These are phyloP conservation scores for Phaetusa simplex DNA, from an alignment of 2,113 vertebrate species.

Conservation along the genomic window DNA sequence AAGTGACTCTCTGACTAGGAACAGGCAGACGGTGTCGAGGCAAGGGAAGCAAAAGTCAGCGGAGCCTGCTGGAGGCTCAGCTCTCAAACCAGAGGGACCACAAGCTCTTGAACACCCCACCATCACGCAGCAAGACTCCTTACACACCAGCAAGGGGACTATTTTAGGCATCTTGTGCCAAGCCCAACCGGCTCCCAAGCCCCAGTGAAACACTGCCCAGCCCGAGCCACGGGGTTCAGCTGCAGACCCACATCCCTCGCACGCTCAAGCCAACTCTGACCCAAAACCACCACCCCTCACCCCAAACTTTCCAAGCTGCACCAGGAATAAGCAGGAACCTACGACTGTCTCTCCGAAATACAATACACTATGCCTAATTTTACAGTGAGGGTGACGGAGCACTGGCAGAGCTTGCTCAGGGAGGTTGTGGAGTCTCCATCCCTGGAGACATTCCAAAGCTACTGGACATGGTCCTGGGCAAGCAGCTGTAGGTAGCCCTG, in stretches of 20 bases:
- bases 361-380: rapidly evolving
- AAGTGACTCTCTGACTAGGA: not conserved
- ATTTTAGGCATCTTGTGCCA: not conserved
- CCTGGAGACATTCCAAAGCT: not conserved
- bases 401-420: not conserved
- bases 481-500: not conserved
- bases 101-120: rapidly evolving
- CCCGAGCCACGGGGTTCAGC: rapidly evolving
- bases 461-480: not conserved
- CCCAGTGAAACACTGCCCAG: not conserved
- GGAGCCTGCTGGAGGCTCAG: not conserved
- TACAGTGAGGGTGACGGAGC: not conserved
- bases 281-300: rapidly evolving
- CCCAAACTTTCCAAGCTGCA: not conserved
- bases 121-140: not conserved
- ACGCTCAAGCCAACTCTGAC: rapidly evolving
- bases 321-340: not conserved
- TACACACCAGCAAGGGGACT: rapidly evolving
- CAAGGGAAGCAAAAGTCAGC: not conserved
- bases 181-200: not conserved
- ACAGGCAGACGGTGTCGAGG: not conserved
- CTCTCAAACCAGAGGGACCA: not conserved
- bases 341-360: rapidly evolving
- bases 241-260: rapidly evolving
- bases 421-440: not conserved